Percentiles rank a stretch among this genome's conserved stretches.
Conservation (phyloP, 37 sponge, comb jelly and placozoan species). For the Cliona cf. orientalis region DNA sequence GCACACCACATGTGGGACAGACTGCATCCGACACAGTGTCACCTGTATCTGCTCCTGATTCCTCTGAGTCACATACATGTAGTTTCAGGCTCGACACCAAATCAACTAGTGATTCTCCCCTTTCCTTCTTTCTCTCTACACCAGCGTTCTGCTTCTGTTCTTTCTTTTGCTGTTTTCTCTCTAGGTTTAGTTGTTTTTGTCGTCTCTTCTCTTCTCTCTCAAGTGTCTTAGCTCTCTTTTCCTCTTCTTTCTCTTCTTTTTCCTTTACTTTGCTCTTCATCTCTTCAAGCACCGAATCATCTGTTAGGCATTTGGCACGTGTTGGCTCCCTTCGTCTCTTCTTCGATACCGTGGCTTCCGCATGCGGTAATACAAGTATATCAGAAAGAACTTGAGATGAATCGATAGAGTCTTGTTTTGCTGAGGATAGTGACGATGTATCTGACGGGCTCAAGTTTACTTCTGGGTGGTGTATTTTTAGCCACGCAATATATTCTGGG, state of each 20-base stretch:
- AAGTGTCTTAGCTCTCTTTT: background rate
- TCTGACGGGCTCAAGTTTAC: background rate
- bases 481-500: slow-evolving; percentile 39
- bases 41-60: slow-evolving; percentile 81
- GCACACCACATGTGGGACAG: slow-evolving; percentile 20
- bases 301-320: slow-evolving; percentile 61
- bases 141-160: background rate
- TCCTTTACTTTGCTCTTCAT: background rate
- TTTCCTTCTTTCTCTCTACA: background rate
- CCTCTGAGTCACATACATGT: no score
- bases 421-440: background rate
- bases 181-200: background rate
- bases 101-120: background rate
- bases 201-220: background rate
- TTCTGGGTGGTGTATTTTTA: slow-evolving; percentile 42
- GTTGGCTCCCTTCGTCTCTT: slow-evolving; percentile 37
- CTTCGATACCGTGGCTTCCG: slow-evolving; percentile 22
- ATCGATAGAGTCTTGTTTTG: no score
- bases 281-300: slow-evolving; percentile 20
- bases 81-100: background rate
- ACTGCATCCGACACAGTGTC: slow-evolving; percentile 14
- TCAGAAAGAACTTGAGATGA: slow-evolving; percentile 24
- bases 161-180: slow-evolving; percentile 2
- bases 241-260: background rate
- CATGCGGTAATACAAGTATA: slow-evolving; percentile 20